Evolutionary conservation across 2,797 vertebrate genomes (phyloP), one percentile per base, ranked within the genome.

Genomic region (Helicolenus hilgendorfi): DNA sequence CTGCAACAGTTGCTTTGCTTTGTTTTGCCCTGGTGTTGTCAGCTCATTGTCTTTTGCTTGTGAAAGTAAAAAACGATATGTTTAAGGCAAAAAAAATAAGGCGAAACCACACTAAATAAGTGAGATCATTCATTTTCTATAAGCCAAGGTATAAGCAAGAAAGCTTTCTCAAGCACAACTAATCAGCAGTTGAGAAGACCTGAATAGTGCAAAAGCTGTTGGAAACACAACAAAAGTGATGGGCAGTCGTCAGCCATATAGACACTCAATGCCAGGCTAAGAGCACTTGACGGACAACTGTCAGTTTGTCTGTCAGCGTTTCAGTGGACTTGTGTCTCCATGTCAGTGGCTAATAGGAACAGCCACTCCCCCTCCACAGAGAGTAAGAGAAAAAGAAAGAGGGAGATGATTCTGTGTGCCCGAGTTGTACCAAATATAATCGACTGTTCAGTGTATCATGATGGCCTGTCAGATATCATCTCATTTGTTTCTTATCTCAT

Each of bases 401-500:
- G 4, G 41, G 31, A 56, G 70, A 75, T 20, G 33, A n/a, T 27
- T 45, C n/a, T 78, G 35, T 31, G 56, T 77, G 58, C 29, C n/a
- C 49, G 3, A 41, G 9, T 62, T 56, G n/a, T 13, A 59, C 27
- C 41, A 60, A 85, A 71, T 38, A 18, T 72, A 81, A 78, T 26
- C 71, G 15, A 84, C 72, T 81, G 58, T 77, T 80, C 15, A 49
- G 45, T 73, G 56, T 67, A 10, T 81, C 49, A 20, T 14, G 38
- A 78, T 24, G 36, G 36, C 41, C 69, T 11, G 58, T 79, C 45
- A 74, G 41, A 85, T 75, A 33, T 91, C 36, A 79, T 77, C 60
- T 77, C n/a, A 67, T 56, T 45, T 83, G 41, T 72, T 72, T 82
- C 62, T 77, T 65, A 76, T 73, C 41, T 62, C 15, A 22, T 90